Base-by-base conservation (phyloP, 2,797 vertebrate species). In the Okamejei kenojei region DNA sequence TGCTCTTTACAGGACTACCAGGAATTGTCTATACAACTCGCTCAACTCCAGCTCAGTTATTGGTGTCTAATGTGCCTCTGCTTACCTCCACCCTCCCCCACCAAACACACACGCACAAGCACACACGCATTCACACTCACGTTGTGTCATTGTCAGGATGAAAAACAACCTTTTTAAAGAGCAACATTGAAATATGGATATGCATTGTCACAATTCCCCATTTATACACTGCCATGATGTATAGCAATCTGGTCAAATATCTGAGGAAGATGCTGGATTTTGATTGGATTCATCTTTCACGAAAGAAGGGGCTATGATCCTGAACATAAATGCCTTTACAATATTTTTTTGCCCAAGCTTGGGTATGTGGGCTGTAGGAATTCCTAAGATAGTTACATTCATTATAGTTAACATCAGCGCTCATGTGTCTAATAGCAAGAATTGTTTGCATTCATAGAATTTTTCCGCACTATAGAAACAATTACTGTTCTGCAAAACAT, bases 351-450 rank as follows among this genome's bases (percentile, higher is more conserved):
- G 26, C 90, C 15, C 29, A 76, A 38, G 0, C 71, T 74, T 35
- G 45, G 54, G 4, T 91, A 74, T 91, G 68, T 91, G 90, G 71
- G 71, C 38, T 23, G 71, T 4, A 45, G 71, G 26, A 45, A 92
- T 92, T 92, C 90, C 58, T 92, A 23, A n/a, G 71, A 92, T 76
- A 92, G 90, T 76, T 76, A 68, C 71, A 92, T 92, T 76, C 74
- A 58, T 92, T 92, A 92, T 45, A 29, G 38, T 71, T 76, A 92
- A 76, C 71, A 76, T 76, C 71, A 54, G 38, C 71, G n/a, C 23
- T 92, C 88, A 3, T 92, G 38, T 35, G n/a, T 88, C 84, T 63
- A 68, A 88, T 68, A 68, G 84, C 84, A 88, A 68, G 19, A 68
- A 92, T 92, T 92, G 71, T 76, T 92, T 76, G 38, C 68, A 76